These are phyloP conservation scores for Timandra comae DNA, from an alignment of 2,888 invertebrate species.

Conservation along the genomic window DNA sequence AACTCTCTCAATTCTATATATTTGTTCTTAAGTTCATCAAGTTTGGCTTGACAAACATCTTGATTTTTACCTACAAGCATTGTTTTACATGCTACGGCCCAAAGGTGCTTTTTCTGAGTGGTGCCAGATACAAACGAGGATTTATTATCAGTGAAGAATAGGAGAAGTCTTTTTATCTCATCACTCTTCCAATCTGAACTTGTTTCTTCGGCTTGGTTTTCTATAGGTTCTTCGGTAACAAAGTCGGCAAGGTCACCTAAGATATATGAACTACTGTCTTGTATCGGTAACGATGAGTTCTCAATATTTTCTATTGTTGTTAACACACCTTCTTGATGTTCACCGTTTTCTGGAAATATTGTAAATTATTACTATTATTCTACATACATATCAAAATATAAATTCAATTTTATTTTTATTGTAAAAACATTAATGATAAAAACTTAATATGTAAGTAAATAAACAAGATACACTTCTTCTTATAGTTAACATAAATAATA, in stretches of 20 bases:
- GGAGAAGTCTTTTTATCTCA: constrained; percentile 48
- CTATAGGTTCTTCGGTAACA: constrained; percentile 11
- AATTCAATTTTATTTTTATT: too few species aligned
- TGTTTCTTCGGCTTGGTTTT: constrained; percentile 6
- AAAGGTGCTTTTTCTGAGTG: constrained; percentile 49
- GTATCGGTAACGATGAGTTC: constrained; percentile 29
- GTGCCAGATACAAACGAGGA: constrained; percentile 45
- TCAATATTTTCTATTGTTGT: constrained; percentile 40
- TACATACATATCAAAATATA: too few species aligned
- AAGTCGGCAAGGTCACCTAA: constrained; percentile 30
- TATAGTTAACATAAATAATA: too few species aligned
- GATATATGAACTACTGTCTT: constrained; percentile 29
- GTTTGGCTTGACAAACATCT: constrained; percentile 43
- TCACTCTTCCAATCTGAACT: constrained; percentile 42
- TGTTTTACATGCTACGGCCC: constrained; percentile 62
- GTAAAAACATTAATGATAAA: too few species aligned
- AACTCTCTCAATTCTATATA: constrained; percentile 38
- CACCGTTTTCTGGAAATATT: constrained; percentile 44
- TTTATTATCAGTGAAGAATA: constrained; percentile 63
- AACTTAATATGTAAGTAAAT: too few species aligned
- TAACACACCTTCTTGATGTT: constrained; percentile 38
- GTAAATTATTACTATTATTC: too few species aligned
- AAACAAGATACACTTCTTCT: too few species aligned
- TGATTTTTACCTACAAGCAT: constrained; percentile 51
- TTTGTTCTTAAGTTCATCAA: constrained; percentile 40